Percentiles rank a stretch among this genome's conserved stretches.
Evolutionary conservation across 2,888 invertebrate species (phyloP).

Genomic region (Laspeyria flexula): DNA sequence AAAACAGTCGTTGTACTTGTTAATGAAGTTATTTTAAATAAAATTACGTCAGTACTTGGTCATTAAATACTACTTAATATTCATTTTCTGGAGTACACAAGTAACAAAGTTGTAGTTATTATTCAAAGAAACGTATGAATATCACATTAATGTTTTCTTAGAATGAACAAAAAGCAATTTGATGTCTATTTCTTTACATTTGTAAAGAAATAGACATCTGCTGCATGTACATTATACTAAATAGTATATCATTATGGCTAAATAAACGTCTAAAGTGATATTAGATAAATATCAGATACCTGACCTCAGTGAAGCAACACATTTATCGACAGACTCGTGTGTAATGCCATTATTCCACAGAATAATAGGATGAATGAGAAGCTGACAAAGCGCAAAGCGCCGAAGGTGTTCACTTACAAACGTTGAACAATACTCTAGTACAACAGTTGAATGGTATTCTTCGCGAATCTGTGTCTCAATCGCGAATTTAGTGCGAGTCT

Average conservation of each 20-base stretch:
- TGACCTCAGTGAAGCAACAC: slow-evolving; percentile 45
- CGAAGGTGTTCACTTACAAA: slow-evolving; percentile 43
- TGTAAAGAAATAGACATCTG: neutral
- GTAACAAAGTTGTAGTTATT: no score
- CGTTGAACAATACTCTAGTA: slow-evolving; percentile 53
- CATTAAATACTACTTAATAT: neutral
- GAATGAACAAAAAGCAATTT: slow-evolving; percentile 11
- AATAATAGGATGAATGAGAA: slow-evolving; percentile 41
- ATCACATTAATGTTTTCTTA: neutral
- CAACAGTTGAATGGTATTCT: slow-evolving; percentile 66
- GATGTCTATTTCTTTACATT: no score
- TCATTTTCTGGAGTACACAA: neutral
- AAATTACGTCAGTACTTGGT: neutral
- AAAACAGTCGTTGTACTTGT: slow-evolving; percentile 2
- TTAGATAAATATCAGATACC: slow-evolving; percentile 43
- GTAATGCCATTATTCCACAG: slow-evolving; percentile 38
- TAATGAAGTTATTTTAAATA: slow-evolving; percentile 18
- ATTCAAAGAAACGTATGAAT: neutral
- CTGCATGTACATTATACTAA: slow-evolving; percentile 13
- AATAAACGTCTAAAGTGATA: slow-evolving; percentile 43
- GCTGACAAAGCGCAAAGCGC: slow-evolving; percentile 38
- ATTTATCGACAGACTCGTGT: slow-evolving; percentile 34
- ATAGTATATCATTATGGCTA: slow-evolving; percentile 36
- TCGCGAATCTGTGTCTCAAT: slow-evolving; percentile 72
- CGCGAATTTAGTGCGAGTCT: slow-evolving; percentile 73